A percentile compares a stretch with the other conserved stretches of the same genome.
These are phyloP conservation scores for Cancer borealis DNA, from an alignment of 2,888 invertebrate species.

Conservation along the genomic window DNA sequence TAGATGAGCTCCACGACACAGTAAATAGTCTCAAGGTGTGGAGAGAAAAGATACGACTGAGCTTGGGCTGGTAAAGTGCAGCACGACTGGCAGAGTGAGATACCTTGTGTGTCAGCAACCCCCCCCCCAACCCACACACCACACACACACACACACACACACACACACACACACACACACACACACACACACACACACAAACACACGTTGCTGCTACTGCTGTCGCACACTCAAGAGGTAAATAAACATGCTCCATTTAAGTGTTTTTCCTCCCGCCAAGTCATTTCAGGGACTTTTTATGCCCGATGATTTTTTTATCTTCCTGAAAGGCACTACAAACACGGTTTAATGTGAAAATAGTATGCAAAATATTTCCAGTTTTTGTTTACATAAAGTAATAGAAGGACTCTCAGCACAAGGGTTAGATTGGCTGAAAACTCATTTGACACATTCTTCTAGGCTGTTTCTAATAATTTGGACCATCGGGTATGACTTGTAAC, in stretches of 20 bases:
- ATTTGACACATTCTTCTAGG: neutral
- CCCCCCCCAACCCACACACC: neutral
- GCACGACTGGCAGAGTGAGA: neutral
- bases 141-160: no score
- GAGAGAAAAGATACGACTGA: neutral
- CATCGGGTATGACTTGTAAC: neutral
- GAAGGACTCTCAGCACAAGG: neutral
- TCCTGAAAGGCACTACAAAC: neutral
- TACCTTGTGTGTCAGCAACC: neutral
- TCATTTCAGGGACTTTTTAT: neutral
- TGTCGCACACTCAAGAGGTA: neutral
- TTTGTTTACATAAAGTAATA: neutral
- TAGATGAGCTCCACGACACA: neutral
- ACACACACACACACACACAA: neutral
- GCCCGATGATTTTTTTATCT: neutral
- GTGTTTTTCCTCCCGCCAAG: neutral
- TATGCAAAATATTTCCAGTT: neutral
- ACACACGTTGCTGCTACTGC: neutral
- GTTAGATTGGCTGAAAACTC: neutral
- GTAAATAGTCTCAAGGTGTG: constrained; percentile 17
- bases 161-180: no score
- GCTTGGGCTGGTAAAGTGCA: neutral
- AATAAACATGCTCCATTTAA: neutral
- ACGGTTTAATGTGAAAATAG: neutral
- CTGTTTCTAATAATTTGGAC: neutral